A percentile compares a stretch with the other conserved stretches of the same genome.
These are phyloP conservation scores for Trichosurus vulpecula DNA, from an alignment of 2,797 vertebrate species.

Conservation along the genomic window DNA sequence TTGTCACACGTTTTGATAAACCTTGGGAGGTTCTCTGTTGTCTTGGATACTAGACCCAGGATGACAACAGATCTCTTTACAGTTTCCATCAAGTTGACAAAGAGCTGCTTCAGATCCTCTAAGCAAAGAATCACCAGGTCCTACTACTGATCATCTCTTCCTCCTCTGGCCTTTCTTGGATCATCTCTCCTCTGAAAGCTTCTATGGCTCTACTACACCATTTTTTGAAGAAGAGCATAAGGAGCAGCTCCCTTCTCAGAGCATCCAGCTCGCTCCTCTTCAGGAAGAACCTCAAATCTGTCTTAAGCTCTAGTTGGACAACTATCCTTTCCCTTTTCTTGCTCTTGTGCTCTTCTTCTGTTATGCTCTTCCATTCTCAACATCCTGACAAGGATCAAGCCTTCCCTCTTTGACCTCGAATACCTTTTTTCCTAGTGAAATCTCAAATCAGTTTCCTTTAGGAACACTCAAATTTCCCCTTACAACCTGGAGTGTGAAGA, in stretches of 20 bases:
- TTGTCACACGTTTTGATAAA: not conserved
- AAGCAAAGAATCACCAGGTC: not conserved
- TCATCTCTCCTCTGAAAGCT: not conserved
- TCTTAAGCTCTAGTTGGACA: not conserved
- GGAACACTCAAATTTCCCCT: not conserved
- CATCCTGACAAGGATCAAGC: not conserved
- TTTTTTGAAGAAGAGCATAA: not conserved
- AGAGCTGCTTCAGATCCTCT: not conserved
- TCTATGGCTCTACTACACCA: not conserved
- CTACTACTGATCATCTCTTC: not conserved
- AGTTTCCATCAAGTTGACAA: not conserved
- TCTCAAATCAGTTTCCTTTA: not conserved
- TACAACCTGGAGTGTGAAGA: not conserved
- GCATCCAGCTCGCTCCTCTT: too few relatives aligned
- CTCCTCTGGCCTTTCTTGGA: not conserved
- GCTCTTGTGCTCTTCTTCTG: not conserved
- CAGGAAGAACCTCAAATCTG: too few relatives aligned
- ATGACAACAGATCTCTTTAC: not conserved
- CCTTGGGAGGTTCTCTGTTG: not conserved
- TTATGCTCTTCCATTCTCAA: not conserved
- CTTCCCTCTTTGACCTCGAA: not conserved
- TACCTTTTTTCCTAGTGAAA: not conserved
- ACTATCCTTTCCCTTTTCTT: not conserved
- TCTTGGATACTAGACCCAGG: not conserved
- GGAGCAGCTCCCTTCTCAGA: not conserved